A percentile compares a stretch with the other conserved stretches of the same genome.
Evolutionary conservation across 2,113 vertebrate species (phyloP).

Genomic region (Pseudopipra pipra): DNA sequence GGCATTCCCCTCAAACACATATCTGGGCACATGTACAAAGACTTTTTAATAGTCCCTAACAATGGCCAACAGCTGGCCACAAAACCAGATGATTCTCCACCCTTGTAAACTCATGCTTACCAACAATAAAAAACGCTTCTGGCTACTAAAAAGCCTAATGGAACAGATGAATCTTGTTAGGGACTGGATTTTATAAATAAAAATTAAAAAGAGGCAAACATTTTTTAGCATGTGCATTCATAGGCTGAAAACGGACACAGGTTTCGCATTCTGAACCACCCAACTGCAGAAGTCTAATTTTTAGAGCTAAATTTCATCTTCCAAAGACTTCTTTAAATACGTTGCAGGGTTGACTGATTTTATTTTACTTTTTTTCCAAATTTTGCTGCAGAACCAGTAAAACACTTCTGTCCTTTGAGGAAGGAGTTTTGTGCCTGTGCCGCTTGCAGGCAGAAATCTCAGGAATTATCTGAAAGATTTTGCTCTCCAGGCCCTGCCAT

Average conservation of each 20-base stretch:
- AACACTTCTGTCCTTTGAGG: neutral
- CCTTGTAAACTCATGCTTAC: constrained; percentile 33
- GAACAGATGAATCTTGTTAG: constrained; percentile 61
- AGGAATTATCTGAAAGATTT: neutral
- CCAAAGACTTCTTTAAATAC: neutral
- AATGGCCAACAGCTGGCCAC: constrained; percentile 65
- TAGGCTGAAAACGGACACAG: neutral
- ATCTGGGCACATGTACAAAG: constrained; percentile 56
- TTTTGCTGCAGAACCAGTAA: neutral
- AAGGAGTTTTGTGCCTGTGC: neutral
- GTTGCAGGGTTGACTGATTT: neutral
- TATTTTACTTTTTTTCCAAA: no score
- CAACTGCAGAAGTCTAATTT: neutral
- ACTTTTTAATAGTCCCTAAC: constrained; percentile 47
- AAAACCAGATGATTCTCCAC: constrained; percentile 63
- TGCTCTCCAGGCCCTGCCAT: neutral
- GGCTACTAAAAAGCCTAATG: constrained; percentile 55
- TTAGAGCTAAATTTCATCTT: neutral
- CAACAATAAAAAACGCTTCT: constrained; percentile 61
- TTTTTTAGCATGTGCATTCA: constrained; percentile 15
- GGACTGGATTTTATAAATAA: constrained; percentile 60
- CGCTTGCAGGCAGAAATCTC: neutral
- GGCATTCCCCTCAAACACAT: constrained; percentile 44
- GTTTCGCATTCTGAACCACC: neutral
- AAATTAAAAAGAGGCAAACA: constrained; percentile 28